Conservation (phyloP, 1,140 invertebrate species). For the Sycobia sp. region DNA sequence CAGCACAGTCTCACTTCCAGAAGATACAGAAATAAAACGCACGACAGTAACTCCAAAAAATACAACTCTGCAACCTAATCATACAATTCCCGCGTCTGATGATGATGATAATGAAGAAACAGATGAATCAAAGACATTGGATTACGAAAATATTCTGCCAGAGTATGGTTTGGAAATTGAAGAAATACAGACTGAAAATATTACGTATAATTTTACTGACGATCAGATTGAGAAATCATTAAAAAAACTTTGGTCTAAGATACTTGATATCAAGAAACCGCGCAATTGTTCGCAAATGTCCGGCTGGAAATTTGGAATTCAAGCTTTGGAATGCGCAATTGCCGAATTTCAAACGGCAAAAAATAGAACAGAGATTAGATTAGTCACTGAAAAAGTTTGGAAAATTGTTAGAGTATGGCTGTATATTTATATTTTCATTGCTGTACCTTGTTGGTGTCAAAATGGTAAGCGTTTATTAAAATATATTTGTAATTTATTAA, state of each 20-base stretch:
- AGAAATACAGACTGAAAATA: conserved; percentile 29
- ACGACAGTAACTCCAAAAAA: background rate
- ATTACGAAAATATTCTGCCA: conserved; percentile 45
- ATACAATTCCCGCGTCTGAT: too few relatives aligned
- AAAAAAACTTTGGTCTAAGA: conserved; percentile 38
- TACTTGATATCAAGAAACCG: conserved; percentile 38
- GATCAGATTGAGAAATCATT: conserved; percentile 32
- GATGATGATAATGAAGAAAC: background rate
- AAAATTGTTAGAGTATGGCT: conserved; percentile 47
- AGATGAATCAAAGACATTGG: conserved; percentile 11
- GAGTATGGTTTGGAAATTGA: conserved; percentile 48
- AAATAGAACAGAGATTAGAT: conserved; percentile 35
- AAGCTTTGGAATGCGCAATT: conserved; percentile 44
- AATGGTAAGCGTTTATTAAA: conserved; percentile 39
- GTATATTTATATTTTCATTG: conserved; percentile 47
- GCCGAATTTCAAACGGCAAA: conserved; percentile 41
- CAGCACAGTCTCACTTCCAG: too few relatives aligned
- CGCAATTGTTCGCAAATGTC: conserved; percentile 48
- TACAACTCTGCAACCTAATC: background rate
- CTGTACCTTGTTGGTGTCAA: conserved; percentile 52
- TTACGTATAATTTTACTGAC: conserved; percentile 44
- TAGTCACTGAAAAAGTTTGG: conserved; percentile 41
- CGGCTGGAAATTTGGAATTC: conserved; percentile 41
- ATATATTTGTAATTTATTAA: too few relatives aligned
- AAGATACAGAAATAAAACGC: background rate